A percentile compares a stretch with the other conserved stretches of the same genome.
phyloP scores from a whole-genome alignment of 2,888 invertebrate genomes.

The Drosophila mimica region DNA sequence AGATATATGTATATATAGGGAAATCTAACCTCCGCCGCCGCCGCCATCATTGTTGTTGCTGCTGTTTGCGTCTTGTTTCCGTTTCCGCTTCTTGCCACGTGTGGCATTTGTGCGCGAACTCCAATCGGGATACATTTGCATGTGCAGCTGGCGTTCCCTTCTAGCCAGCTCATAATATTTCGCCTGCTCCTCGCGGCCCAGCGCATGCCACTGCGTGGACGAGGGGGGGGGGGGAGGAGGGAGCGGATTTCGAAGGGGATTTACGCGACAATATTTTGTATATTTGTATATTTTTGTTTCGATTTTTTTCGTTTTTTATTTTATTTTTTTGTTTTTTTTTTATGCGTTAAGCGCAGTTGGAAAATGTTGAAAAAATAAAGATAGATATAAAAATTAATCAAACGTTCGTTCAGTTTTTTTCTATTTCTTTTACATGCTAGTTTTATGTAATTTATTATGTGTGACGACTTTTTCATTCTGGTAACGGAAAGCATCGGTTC shows the following conservation, averaged over 20 bases:
- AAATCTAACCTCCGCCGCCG: conserved; percentile 93
- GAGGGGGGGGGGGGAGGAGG: conserved; percentile 12
- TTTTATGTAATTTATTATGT: not conserved
- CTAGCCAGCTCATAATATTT: conserved; percentile 99
- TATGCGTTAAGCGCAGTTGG: conserved; percentile 46
- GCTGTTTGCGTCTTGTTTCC: conserved; percentile 96
- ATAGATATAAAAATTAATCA: conserved; percentile 47
- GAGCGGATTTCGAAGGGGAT: conserved; percentile 9
- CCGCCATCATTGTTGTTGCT: conserved; percentile 85
- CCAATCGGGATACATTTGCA: conserved; percentile 99
- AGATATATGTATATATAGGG: not conserved
- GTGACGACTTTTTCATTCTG: not conserved
- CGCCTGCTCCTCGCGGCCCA: conserved; percentile 99
- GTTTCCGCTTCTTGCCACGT: conserved; percentile 99
- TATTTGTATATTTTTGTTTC: not conserved
- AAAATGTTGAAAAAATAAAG: conserved; percentile 54
- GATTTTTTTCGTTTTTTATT: conserved; percentile 16
- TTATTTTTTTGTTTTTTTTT: conserved; percentile 4
- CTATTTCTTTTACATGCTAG: conserved; percentile 9
- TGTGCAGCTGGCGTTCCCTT: conserved; percentile 99
- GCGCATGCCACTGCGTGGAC: conserved; percentile 96
- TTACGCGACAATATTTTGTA: conserved; percentile 36
- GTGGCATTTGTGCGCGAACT: conserved; percentile 99
- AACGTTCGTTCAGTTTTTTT: not conserved
- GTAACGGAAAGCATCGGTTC: conserved; percentile 1